These are phyloP conservation scores for Leuctra nigra DNA, from an alignment of 2,888 invertebrate genomes.

Conservation along the genomic window DNA sequence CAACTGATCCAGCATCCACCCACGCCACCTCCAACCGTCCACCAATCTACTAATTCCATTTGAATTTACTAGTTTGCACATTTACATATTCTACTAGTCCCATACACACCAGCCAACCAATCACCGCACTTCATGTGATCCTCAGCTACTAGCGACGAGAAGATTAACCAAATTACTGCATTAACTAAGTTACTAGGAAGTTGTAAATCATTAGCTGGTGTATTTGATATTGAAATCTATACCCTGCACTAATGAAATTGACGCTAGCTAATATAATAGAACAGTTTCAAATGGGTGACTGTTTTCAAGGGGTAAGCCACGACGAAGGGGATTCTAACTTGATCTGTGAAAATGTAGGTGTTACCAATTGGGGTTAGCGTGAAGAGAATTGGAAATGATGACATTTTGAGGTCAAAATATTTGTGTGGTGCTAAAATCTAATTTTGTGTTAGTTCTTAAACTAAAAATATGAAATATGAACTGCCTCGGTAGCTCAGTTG, in stretches of 20 bases:
- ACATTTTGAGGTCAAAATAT: too few relatives aligned
- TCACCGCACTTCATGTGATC: slow-evolving; percentile 7
- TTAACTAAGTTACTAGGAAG: slow-evolving; percentile 22
- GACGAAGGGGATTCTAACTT: too few relatives aligned
- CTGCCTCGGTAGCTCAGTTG: too few relatives aligned
- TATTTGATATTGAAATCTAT: slow-evolving; percentile 20
- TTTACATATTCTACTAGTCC: slow-evolving; percentile 10
- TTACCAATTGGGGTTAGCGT: too few relatives aligned
- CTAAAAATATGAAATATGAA: too few relatives aligned
- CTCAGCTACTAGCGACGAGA: slow-evolving; percentile 3
- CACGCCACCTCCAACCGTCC: slow-evolving; percentile 1
- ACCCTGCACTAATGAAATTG: slow-evolving; percentile 4
- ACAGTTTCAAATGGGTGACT: slow-evolving; percentile 1
- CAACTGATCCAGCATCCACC: too few relatives aligned
- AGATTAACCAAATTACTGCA: slow-evolving; percentile 26
- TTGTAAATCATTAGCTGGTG: slow-evolving; percentile 22
- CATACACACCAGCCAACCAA: not conserved
- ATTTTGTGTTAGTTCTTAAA: too few relatives aligned
- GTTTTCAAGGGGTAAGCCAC: too few relatives aligned
- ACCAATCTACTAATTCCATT: slow-evolving; percentile 18
- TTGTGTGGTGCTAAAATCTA: too few relatives aligned
- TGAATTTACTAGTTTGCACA: slow-evolving; percentile 18
- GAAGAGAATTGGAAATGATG: too few relatives aligned
- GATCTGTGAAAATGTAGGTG: too few relatives aligned
- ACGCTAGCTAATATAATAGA: not conserved